These are phyloP conservation scores for Ridgeia piscesae DNA, from an alignment of 1,140 invertebrate genomes.

Conservation along the genomic window DNA sequence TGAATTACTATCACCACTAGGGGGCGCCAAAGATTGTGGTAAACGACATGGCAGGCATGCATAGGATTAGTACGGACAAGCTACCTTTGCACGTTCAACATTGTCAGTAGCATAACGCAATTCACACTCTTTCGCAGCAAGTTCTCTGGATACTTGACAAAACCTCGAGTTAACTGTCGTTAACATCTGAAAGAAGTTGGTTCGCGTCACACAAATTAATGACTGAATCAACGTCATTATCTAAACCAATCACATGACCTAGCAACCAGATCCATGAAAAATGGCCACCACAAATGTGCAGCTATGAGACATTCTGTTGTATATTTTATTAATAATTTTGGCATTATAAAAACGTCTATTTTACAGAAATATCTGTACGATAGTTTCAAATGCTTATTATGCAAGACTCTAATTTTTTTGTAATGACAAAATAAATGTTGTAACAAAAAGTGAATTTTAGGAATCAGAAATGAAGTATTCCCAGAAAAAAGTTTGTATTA, in stretches of 20 bases:
- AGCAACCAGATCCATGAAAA: constrained; percentile 1
- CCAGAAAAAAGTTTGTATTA: too few species aligned
- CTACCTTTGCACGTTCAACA: not conserved
- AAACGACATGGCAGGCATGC: not conserved
- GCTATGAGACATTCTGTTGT: not conserved
- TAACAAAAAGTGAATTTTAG: too few species aligned
- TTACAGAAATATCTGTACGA: too few species aligned
- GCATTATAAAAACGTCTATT: too few species aligned
- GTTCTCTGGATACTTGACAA: constrained; percentile 42
- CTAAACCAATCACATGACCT: not conserved
- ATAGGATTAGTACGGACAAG: not conserved
- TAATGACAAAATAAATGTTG: too few species aligned
- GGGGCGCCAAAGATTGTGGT: not conserved
- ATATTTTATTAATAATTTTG: too few species aligned
- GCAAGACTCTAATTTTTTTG: too few species aligned
- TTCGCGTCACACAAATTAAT: not conserved
- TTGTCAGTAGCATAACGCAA: constrained; percentile 25
- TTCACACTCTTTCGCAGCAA: constrained; percentile 44
- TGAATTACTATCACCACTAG: not conserved
- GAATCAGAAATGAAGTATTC: too few species aligned
- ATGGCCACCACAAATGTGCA: not conserved
- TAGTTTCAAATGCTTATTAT: too few species aligned
- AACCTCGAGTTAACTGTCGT: constrained; percentile 47
- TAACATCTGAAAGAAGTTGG: constrained; percentile 43
- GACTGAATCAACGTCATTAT: not conserved